Percentiles rank a stretch among this genome's conserved stretches.
Conservation (phyloP, 2,113 vertebrate genomes). For the Oceanites oceanicus region DNA sequence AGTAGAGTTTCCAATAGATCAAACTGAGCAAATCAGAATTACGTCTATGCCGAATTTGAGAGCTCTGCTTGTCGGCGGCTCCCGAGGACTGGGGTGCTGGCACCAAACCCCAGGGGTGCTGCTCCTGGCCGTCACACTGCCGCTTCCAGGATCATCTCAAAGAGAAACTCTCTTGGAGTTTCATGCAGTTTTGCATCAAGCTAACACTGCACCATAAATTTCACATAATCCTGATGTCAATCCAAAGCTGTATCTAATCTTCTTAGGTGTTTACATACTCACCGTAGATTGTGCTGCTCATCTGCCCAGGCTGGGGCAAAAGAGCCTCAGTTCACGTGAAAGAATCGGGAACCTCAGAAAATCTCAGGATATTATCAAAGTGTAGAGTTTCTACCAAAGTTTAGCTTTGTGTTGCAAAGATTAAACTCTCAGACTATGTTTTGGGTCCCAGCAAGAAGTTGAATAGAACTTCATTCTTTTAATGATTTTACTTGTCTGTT, state of each 20-base stretch:
- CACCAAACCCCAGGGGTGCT: not conserved
- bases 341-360: not conserved
- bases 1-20: not conserved
- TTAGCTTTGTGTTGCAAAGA: not conserved
- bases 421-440: not conserved
- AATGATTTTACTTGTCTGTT: not conserved
- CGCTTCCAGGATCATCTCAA: not conserved
- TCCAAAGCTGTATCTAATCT: not conserved
- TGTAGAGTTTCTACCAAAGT: not conserved
- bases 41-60: not conserved
- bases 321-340: not conserved
- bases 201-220: not conserved
- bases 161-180: not conserved
- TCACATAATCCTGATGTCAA: not conserved
- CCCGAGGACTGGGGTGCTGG: rapidly evolving
- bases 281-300: not conserved
- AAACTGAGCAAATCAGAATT: not conserved
- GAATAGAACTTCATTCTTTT: not conserved
- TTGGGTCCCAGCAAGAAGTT: not conserved
- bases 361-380: not conserved
- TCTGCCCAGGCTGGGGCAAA: not conserved
- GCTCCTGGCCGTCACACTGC: not conserved
- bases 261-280: not conserved
- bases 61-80: not conserved
- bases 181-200: not conserved